Evolutionary conservation across 1,140 invertebrate species (phyloP).

Genomic region (Brachionus rotundiformis): DNA sequence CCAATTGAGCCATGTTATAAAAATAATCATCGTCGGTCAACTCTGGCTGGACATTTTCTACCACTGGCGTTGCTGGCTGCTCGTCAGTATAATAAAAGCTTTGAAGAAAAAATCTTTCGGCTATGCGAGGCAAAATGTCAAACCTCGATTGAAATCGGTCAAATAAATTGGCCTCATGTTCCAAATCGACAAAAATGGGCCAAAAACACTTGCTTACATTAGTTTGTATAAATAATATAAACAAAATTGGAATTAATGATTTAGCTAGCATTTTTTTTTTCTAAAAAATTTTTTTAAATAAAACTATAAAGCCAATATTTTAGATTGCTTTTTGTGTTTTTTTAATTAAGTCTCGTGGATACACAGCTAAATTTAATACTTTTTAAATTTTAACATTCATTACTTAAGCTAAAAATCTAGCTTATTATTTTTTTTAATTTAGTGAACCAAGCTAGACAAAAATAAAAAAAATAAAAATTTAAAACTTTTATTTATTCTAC

Average conservation of each 20-base stretch:
- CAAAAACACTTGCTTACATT: neutral
- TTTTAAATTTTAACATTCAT: too few relatives aligned
- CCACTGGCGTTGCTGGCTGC: neutral
- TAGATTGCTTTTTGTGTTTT: neutral
- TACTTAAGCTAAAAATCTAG: constrained; percentile 6
- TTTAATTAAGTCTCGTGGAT: neutral
- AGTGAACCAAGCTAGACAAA: neutral
- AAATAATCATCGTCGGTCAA: neutral
- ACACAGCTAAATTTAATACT: neutral
- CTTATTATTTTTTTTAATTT: neutral
- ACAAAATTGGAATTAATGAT: constrained; percentile 25
- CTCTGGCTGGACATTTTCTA: neutral
- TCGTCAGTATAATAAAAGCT: neutral
- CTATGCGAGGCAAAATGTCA: neutral
- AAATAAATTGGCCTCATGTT: neutral
- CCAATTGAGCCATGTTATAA: neutral
- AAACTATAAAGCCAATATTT: constrained; percentile 30
- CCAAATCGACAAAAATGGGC: neutral
- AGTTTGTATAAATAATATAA: constrained; percentile 2
- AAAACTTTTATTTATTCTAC: neutral
- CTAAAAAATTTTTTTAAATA: neutral
- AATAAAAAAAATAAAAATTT: neutral
- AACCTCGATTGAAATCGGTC: neutral
- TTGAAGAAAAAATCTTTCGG: constrained; percentile 7
- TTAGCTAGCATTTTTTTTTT: neutral